These are phyloP conservation scores for Furcifer pardalis DNA, from an alignment of 2,797 vertebrate species.

Conservation along the genomic window DNA sequence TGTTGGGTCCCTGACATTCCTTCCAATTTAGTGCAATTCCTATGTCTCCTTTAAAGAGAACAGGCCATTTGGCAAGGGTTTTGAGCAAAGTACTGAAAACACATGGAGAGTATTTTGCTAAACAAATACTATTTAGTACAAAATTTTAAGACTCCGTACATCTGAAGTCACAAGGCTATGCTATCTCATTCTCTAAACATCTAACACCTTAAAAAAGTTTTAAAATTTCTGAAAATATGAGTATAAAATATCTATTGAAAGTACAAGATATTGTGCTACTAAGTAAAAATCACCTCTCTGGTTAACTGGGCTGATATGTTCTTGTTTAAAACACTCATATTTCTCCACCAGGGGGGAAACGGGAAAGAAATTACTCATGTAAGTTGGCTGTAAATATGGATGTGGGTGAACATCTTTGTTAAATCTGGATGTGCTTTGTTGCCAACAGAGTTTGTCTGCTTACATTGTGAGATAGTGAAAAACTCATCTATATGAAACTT, in stretches of 20 bases:
- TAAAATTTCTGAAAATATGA: background rate
- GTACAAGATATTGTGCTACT: background rate
- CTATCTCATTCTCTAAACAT: slow-evolving; percentile 7
- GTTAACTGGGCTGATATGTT: background rate
- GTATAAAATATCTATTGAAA: background rate
- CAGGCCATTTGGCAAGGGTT: slow-evolving; percentile 36
- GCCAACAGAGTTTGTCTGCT: background rate
- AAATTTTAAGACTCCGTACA: background rate
- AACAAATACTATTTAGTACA: slow-evolving; percentile 27
- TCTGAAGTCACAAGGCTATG: slow-evolving; percentile 1
- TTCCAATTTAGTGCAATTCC: slow-evolving; percentile 56
- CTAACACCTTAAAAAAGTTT: background rate
- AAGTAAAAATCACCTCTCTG: background rate
- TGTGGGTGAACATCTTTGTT: background rate
- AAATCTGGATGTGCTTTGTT: background rate
- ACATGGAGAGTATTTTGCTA: slow-evolving; percentile 31
- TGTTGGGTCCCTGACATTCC: slow-evolving; percentile 42
- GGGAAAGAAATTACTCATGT: background rate
- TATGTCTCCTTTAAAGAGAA: slow-evolving; percentile 36
- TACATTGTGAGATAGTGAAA: background rate
- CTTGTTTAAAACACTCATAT: background rate
- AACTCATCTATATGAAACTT: background rate
- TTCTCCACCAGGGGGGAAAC: background rate
- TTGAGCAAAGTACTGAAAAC: slow-evolving; percentile 38
- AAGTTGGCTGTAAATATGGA: background rate